Evolutionary conservation across 1,140 invertebrate species (phyloP).

Genomic region (Akabosia matsudoensis): DNA sequence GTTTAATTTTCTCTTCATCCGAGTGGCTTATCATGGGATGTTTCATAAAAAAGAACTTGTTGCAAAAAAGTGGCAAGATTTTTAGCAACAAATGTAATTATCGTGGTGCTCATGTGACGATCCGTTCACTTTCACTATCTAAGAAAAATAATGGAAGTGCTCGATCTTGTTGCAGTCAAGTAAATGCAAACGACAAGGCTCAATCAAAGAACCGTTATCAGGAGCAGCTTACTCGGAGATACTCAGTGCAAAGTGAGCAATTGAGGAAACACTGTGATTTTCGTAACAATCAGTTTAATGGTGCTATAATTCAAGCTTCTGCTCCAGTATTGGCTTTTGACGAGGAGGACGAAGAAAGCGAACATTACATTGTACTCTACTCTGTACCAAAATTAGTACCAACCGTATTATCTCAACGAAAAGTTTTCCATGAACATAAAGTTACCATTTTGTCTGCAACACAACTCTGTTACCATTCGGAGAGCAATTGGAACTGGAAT

Average conservation of each 20-base stretch:
- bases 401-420: no score
- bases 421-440: no score
- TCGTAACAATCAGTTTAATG: background rate
- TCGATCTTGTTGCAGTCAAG: background rate
- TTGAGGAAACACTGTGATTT: background rate
- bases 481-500: no score
- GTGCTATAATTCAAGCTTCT: background rate
- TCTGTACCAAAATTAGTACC: no score
- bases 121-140: background rate
- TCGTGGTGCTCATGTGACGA: background rate
- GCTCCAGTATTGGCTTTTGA: background rate
- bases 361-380: background rate
- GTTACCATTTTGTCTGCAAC: no score
- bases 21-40: constrained; percentile 12
- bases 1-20: background rate
- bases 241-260: background rate
- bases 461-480: no score
- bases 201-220: background rate
- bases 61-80: background rate
- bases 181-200: no score
- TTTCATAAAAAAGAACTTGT: background rate
- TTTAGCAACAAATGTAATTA: background rate
- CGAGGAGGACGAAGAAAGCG: background rate
- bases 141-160: background rate
- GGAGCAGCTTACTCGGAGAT: background rate